Evolutionary conservation across 2,888 invertebrate genomes (phyloP).

Genomic region (Pasiphila rectangulata): DNA sequence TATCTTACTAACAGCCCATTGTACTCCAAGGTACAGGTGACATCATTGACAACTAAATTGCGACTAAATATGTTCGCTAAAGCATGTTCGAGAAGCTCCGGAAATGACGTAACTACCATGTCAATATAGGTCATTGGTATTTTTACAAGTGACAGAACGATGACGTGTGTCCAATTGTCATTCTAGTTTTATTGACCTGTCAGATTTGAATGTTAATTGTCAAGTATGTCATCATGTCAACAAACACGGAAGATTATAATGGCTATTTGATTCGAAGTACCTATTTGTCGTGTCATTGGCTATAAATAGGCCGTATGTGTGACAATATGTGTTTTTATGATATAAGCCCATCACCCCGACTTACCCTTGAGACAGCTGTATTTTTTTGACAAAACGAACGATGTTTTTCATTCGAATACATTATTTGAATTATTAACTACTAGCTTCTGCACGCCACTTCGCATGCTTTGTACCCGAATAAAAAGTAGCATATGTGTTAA

Average conservation of each 20-base stretch:
- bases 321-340: too few species aligned
- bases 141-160: constrained; percentile 26
- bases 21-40: constrained; percentile 14
- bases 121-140: constrained; percentile 27
- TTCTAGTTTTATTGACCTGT: constrained; percentile 15
- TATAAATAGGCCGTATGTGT: too few species aligned
- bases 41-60: constrained; percentile 16
- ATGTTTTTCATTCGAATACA: too few species aligned
- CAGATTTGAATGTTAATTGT: constrained; percentile 10
- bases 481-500: too few species aligned
- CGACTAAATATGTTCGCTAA: constrained; percentile 1
- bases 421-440: too few species aligned
- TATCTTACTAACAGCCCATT: constrained; percentile 7
- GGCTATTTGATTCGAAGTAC: too few species aligned
- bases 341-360: too few species aligned
- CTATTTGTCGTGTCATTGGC: too few species aligned
- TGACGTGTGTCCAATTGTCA: constrained; percentile 12
- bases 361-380: too few species aligned
- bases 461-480: too few species aligned
- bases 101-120: constrained; percentile 27
- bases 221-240: constrained; percentile 4
- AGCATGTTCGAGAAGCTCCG: constrained; percentile 14
- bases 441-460: too few species aligned
- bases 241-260: not conserved
- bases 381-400: too few species aligned